phyloP scores from a whole-genome alignment of 2,797 vertebrate species.

The Enteromius fasciolatus region DNA sequence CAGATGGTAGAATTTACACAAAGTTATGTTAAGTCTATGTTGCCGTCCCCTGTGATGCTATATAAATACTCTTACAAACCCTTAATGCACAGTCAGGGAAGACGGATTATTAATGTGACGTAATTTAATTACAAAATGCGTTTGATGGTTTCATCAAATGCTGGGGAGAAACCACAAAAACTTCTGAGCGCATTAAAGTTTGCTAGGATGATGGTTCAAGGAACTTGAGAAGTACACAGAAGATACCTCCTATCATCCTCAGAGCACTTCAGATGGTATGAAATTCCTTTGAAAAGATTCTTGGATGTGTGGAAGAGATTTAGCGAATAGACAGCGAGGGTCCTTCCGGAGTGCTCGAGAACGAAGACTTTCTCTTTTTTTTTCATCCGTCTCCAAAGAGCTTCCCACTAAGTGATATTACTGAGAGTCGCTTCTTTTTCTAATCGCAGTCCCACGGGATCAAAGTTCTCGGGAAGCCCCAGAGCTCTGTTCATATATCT shows the following conservation, averaged over 20 bases:
- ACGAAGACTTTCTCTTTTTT: slow-evolving; percentile 16
- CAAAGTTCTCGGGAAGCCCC: slow-evolving; percentile 34
- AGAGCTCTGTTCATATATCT: slow-evolving; percentile 20
- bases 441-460: slow-evolving; percentile 30
- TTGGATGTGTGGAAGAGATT: slow-evolving; percentile 42
- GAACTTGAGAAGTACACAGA: slow-evolving; percentile 17
- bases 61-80: background rate
- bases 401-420: slow-evolving; percentile 43
- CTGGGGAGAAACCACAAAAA: background rate
- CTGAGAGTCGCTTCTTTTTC: slow-evolving; percentile 31
- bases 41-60: background rate
- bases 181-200: background rate
- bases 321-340: slow-evolving; percentile 27
- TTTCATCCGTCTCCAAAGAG: slow-evolving; percentile 22
- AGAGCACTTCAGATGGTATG: slow-evolving; percentile 25
- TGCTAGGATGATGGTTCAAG: background rate
- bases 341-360: slow-evolving; percentile 30
- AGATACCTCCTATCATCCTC: slow-evolving; percentile 26
- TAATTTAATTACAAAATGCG: background rate
- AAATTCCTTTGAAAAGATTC: slow-evolving; percentile 38
- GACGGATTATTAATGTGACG: background rate
- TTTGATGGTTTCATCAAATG: background rate
- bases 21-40: background rate
- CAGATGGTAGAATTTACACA: slow-evolving; percentile 1
- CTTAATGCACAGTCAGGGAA: background rate